A percentile compares a stretch with the other conserved stretches of the same genome.
These are phyloP conservation scores for Papilio polytes DNA, from an alignment of 1,140 invertebrate genomes.

Conservation along the genomic window DNA sequence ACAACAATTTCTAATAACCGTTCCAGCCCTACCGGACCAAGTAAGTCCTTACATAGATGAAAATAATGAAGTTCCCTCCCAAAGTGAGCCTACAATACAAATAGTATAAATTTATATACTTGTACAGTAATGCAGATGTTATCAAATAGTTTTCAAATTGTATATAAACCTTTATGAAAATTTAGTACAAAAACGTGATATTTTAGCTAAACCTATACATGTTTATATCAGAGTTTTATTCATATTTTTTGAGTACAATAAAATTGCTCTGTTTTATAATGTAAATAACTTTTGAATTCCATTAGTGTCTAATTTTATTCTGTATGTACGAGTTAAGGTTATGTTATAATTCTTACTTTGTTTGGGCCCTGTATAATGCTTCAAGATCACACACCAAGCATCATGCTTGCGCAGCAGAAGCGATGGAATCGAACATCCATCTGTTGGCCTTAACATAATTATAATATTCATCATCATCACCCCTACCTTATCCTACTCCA, in stretches of 20 bases:
- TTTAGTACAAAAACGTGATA: constrained; percentile 36
- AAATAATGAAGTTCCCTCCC: constrained; percentile 45
- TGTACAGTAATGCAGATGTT: constrained; percentile 20
- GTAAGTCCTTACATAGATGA: constrained; percentile 55
- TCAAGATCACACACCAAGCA: too few species aligned
- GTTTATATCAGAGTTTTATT: constrained; percentile 26
- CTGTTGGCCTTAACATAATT: too few species aligned
- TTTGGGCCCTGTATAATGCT: too few species aligned
- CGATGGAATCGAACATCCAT: too few species aligned
- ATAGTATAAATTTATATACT: constrained; percentile 50
- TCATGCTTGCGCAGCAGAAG: too few species aligned
- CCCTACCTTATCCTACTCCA: too few species aligned
- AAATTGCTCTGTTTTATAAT: constrained; percentile 9
- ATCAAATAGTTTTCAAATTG: not conserved
- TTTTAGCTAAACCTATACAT: not conserved
- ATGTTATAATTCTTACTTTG: too few species aligned
- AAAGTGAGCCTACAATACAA: constrained; percentile 51
- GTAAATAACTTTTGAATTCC: not conserved
- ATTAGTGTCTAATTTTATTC: not conserved
- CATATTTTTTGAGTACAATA: constrained; percentile 36
- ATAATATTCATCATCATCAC: too few species aligned
- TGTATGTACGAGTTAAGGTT: not conserved
- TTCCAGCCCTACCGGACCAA: constrained; percentile 60
- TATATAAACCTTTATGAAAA: constrained; percentile 5
- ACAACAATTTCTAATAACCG: constrained; percentile 67